Evolutionary conservation across 1,140 invertebrate species (phyloP).

Genomic region (Atta colombica): DNA sequence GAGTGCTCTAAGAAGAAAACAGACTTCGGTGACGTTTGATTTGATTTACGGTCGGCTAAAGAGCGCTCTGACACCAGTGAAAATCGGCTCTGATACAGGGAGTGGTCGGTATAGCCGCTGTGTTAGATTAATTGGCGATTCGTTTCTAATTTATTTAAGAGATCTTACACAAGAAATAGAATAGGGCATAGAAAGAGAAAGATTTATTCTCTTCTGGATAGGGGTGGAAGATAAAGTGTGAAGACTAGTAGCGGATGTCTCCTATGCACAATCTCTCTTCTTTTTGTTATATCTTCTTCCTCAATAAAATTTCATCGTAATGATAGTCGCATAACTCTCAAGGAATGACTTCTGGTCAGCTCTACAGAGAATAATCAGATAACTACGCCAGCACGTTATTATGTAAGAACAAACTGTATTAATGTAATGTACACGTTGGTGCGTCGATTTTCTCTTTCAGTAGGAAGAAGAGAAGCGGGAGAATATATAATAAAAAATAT

Average conservation of each 20-base stretch:
- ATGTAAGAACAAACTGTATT: constrained; percentile 59
- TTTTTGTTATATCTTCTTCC: constrained; percentile 6
- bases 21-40: constrained; percentile 45
- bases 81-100: constrained; percentile 49
- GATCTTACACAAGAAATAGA: background rate
- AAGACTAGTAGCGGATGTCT: constrained; percentile 15
- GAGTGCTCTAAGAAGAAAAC: constrained; percentile 45
- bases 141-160: constrained; percentile 50
- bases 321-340: constrained; percentile 69
- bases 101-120: constrained; percentile 31
- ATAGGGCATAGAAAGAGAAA: background rate
- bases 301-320: constrained; percentile 43
- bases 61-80: constrained; percentile 37
- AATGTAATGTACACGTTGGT: background rate
- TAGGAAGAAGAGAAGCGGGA: background rate
- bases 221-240: background rate
- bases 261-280: constrained; percentile 49
- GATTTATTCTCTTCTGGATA: background rate
- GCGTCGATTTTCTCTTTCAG: constrained; percentile 55
- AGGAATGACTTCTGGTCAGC: constrained; percentile 68
- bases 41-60: constrained; percentile 52
- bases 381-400: constrained; percentile 70
- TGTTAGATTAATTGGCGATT: constrained; percentile 56
- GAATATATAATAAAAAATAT: background rate
- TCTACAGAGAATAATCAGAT: constrained; percentile 70